A percentile compares a stretch with the other conserved stretches of the same genome.
Conservation (phyloP, 2,113 vertebrate genomes). For the Osmerus eperlanus region DNA sequence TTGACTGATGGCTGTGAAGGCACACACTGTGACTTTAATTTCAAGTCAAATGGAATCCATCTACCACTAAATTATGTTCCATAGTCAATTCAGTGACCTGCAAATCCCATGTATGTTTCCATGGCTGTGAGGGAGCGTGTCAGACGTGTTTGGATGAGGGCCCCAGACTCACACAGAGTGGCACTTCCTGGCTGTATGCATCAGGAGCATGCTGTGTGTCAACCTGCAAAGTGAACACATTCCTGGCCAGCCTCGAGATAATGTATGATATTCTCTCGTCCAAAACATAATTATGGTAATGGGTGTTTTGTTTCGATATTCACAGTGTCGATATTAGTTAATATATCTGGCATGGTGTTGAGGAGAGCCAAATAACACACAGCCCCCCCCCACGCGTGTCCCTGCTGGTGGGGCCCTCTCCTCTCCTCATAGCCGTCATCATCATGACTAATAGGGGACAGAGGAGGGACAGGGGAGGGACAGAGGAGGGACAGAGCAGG, state of each 20-base stretch:
- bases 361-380: neutral
- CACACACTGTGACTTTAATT: neutral
- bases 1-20: neutral
- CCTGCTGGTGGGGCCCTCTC: neutral
- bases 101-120: too few relatives aligned
- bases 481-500: too few relatives aligned
- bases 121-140: too few relatives aligned
- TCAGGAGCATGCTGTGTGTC: too few relatives aligned
- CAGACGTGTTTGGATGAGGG: too few relatives aligned
- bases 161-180: too few relatives aligned
- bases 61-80: too few relatives aligned
- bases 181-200: too few relatives aligned
- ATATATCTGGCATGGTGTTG: neutral
- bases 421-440: constrained; percentile 11
- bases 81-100: too few relatives aligned
- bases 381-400: neutral
- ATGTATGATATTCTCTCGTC: neutral
- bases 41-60: too few relatives aligned
- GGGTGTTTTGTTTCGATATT: neutral
- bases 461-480: constrained; percentile 2
- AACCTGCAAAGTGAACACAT: too few relatives aligned
- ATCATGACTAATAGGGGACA: constrained; percentile 48
- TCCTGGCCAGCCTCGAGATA: neutral
- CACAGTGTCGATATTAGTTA: neutral
- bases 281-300: neutral